These are phyloP conservation scores for Macropus fuliginosus DNA, from an alignment of 2,797 vertebrate species.

Conservation along the genomic window DNA sequence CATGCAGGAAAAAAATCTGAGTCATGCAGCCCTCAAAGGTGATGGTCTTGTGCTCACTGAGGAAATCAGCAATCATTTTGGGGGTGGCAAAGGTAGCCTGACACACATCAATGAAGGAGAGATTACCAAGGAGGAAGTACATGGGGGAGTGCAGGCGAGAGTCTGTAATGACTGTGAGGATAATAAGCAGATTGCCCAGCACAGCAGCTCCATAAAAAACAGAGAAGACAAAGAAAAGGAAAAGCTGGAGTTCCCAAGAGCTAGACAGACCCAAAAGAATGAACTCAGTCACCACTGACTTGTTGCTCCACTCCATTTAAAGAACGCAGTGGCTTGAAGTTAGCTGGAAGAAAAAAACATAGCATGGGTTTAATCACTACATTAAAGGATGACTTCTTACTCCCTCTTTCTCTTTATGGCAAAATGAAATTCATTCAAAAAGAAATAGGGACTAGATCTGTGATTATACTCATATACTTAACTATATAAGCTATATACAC, in stretches of 20 bases:
- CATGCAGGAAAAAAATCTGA: slow-evolving; percentile 70
- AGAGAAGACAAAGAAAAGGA: slow-evolving; percentile 57
- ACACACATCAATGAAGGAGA: slow-evolving; percentile 64
- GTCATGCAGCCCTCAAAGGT: slow-evolving; percentile 60
- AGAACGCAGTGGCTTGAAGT: slow-evolving; percentile 2
- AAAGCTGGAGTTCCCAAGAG: slow-evolving; percentile 21
- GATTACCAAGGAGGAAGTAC: slow-evolving; percentile 68
- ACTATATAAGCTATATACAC: neutral
- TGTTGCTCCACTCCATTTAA: slow-evolving; percentile 39
- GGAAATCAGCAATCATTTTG: slow-evolving; percentile 61
- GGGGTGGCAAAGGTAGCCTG: slow-evolving; percentile 60
- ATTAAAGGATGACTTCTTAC: neutral
- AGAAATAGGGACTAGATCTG: neutral
- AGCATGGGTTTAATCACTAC: neutral
- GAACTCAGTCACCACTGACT: slow-evolving; percentile 63
- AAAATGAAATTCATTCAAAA: neutral
- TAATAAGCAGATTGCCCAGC: slow-evolving; percentile 61
- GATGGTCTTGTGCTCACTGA: slow-evolving; percentile 54
- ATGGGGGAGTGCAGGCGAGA: slow-evolving; percentile 43
- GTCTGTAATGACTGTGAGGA: slow-evolving; percentile 51
- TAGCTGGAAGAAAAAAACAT: slow-evolving; percentile 22
- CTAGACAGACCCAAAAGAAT: slow-evolving; percentile 60
- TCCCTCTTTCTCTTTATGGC: neutral
- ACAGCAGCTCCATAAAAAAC: slow-evolving; percentile 47
- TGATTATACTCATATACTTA: neutral